Evolutionary conservation across 2,113 vertebrate genomes (phyloP).

Genomic region (Miniopterus natalensis): DNA sequence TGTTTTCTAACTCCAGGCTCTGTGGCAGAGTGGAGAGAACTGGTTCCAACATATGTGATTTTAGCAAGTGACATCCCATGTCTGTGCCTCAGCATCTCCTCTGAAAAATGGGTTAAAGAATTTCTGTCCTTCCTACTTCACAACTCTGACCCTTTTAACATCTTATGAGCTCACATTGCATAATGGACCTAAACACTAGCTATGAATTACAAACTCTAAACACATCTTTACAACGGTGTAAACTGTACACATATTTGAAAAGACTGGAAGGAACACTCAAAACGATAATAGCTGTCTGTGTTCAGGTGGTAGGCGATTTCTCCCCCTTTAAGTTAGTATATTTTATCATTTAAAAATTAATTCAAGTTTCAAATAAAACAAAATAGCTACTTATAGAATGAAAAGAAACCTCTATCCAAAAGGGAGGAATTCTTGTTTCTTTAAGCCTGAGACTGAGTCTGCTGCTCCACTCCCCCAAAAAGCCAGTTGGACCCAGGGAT

Average conservation of each 20-base stretch:
- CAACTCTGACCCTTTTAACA: not conserved
- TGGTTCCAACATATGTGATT: not conserved
- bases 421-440: not conserved
- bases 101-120: not conserved
- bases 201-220: not conserved
- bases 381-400: slow-evolving; percentile 25
- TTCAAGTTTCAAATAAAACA: slow-evolving; percentile 38
- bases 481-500: not conserved
- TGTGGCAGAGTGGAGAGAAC: not conserved
- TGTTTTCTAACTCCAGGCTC: not conserved
- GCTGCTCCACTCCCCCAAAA: not conserved
- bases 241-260: not conserved
- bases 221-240: not conserved
- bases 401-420: slow-evolving; percentile 38
- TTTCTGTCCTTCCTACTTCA: not conserved
- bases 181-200: not conserved
- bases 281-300: not conserved
- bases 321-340: not conserved
- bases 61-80: not conserved
- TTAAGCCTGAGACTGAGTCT: not conserved
- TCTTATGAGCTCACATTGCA: not conserved
- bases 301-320: not conserved
- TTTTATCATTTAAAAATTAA: slow-evolving; percentile 34
- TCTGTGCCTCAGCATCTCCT: not conserved
- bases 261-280: not conserved